Conservation (phyloP, 2,888 invertebrate genomes). For the Chloromyia formosa region DNA sequence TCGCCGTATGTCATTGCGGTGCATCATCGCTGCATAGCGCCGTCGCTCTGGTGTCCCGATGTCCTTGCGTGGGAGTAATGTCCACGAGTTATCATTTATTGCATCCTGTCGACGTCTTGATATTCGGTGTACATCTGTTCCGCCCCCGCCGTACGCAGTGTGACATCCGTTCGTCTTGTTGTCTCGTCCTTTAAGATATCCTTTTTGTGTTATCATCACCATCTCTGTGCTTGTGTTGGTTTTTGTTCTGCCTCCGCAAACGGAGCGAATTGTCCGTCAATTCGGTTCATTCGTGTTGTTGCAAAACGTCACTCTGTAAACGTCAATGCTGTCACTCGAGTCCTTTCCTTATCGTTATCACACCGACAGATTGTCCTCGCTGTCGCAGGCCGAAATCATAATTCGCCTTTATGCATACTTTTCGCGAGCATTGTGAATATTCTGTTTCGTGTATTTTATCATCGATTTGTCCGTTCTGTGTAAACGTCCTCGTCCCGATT, state of each 20-base stretch:
- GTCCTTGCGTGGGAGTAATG: conserved; percentile 14
- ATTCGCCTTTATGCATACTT: conserved; percentile 35
- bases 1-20: neutral
- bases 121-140: too few relatives aligned
- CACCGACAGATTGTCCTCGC: conserved; percentile 9
- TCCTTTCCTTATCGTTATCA: conserved; percentile 35
- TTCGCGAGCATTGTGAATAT: conserved; percentile 8
- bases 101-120: conserved; percentile 7
- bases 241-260: neutral
- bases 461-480: conserved; percentile 15
- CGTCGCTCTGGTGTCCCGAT: neutral
- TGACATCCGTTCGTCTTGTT: too few relatives aligned
- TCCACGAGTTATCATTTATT: neutral
- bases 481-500: neutral
- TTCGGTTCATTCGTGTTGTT: conserved; percentile 10
- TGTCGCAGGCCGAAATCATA: neutral
- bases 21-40: neutral
- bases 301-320: conserved; percentile 22
- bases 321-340: conserved; percentile 23
- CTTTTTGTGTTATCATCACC: too few relatives aligned
- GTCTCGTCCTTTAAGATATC: too few relatives aligned
- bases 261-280: neutral
- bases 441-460: conserved; percentile 21
- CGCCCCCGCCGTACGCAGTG: too few relatives aligned
- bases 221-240: neutral